These are phyloP conservation scores for Batillaria attramentaria DNA, from an alignment of 1,140 invertebrate genomes.

Conservation along the genomic window DNA sequence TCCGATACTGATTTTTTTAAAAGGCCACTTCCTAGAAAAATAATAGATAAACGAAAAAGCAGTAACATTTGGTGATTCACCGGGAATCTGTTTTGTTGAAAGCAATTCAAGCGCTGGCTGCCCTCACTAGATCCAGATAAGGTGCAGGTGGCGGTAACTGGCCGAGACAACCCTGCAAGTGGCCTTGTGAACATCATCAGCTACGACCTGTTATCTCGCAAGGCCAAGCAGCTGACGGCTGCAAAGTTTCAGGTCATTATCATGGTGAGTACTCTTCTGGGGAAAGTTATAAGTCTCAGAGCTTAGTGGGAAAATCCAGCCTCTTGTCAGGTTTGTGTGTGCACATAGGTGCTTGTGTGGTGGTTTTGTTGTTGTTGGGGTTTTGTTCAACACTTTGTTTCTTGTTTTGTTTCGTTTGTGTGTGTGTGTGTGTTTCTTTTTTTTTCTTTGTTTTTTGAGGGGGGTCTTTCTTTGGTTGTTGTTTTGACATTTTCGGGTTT, in stretches of 20 bases:
- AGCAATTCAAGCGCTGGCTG: conserved; percentile 67
- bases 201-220: conserved; percentile 73
- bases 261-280: conserved; percentile 76
- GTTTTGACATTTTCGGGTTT: no score
- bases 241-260: conserved; percentile 84
- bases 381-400: neutral
- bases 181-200: conserved; percentile 71
- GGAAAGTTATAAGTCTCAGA: neutral
- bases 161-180: conserved; percentile 49
- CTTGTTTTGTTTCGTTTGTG: neutral
- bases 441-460: neutral
- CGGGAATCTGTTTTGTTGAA: no score
- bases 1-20: no score
- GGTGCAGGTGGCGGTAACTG: conserved; percentile 58
- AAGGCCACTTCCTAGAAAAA: no score
- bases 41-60: no score
- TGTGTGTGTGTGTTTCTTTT: neutral
- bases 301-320: neutral
- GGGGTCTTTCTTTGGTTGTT: no score
- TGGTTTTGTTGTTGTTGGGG: neutral
- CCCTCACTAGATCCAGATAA: conserved; percentile 60
- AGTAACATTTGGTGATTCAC: no score
- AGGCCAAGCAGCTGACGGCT: conserved; percentile 72
- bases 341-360: neutral
- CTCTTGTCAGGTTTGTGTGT: conserved; percentile 46